phyloP scores from a whole-genome alignment of 2,797 vertebrate species.

The Amblyraja radiata region DNA sequence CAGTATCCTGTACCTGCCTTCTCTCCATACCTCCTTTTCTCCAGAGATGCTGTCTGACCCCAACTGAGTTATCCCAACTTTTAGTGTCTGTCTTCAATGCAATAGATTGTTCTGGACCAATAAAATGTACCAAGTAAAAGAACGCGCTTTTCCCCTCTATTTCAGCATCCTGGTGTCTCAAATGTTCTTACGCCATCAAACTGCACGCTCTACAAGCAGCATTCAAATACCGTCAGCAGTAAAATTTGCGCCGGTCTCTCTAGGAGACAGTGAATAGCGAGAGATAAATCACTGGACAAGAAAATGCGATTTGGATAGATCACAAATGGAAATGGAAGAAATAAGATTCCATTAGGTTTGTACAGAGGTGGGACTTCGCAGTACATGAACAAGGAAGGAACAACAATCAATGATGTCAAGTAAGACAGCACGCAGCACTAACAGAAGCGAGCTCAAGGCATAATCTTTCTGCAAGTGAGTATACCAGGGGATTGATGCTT shows the following conservation, averaged over 20 bases:
- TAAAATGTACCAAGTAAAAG: background rate
- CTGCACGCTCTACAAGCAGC: background rate
- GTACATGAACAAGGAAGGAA: background rate
- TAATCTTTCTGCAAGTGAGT: background rate
- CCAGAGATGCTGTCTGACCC: too few species aligned
- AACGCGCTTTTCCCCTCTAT: background rate
- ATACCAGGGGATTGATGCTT: background rate
- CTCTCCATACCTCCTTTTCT: too few species aligned
- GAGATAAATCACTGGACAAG: too few species aligned
- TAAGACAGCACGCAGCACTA: background rate
- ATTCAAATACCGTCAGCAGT: background rate
- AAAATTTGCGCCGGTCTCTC: background rate
- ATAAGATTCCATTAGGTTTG: background rate
- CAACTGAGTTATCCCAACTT: too few species aligned
- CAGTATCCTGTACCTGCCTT: too few species aligned
- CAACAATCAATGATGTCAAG: background rate
- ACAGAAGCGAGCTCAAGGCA: background rate
- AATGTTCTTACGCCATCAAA: background rate
- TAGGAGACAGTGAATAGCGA: background rate
- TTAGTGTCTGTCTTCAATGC: background rate
- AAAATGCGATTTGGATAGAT: background rate
- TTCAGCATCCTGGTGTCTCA: background rate
- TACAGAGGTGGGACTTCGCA: background rate
- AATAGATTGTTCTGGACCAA: background rate
- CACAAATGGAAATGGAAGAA: background rate